phyloP scores from a whole-genome alignment of 2,888 invertebrate genomes.

The Brenthis ino region DNA sequence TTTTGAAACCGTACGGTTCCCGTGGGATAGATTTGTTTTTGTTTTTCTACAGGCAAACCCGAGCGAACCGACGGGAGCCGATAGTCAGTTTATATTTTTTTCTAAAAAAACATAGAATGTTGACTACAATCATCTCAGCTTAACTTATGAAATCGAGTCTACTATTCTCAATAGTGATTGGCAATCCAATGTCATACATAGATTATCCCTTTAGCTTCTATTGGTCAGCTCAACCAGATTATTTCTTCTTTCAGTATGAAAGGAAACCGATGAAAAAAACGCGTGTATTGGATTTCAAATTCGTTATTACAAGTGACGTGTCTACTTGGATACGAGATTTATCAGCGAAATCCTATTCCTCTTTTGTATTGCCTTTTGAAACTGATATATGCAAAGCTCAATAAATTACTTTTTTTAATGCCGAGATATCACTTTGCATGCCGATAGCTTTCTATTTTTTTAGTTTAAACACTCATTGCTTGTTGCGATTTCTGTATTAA shows the following conservation, averaged over 20 bases:
- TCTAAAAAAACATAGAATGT: not conserved
- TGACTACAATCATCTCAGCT: conserved; percentile 3
- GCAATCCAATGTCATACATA: conserved; percentile 18
- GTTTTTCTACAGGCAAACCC: too few relatives aligned
- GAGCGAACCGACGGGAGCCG: too few relatives aligned
- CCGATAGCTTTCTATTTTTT: not conserved
- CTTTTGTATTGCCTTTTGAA: conserved; percentile 54
- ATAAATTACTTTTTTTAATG: not conserved
- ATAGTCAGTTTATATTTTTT: too few relatives aligned
- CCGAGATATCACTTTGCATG: not conserved
- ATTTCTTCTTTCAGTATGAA: conserved; percentile 41
- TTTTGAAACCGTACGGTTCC: too few relatives aligned
- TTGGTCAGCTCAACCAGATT: conserved; percentile 39
- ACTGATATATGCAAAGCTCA: not conserved
- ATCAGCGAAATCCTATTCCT: conserved; percentile 60
- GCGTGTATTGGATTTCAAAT: conserved; percentile 69
- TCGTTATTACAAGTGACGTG: conserved; percentile 72
- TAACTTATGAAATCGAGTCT: conserved; percentile 3
- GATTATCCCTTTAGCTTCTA: conserved; percentile 32
- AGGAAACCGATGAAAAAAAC: conserved; percentile 38
- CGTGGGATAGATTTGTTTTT: too few relatives aligned
- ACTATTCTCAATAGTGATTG: conserved; percentile 26
- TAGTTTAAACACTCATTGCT: not conserved
- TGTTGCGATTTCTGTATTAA: not conserved
- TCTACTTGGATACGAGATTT: conserved; percentile 66